Percentiles rank a stretch among this genome's conserved stretches.
Evolutionary conservation across 2,797 vertebrate genomes (phyloP).

Genomic region (Lacerta viridis): DNA sequence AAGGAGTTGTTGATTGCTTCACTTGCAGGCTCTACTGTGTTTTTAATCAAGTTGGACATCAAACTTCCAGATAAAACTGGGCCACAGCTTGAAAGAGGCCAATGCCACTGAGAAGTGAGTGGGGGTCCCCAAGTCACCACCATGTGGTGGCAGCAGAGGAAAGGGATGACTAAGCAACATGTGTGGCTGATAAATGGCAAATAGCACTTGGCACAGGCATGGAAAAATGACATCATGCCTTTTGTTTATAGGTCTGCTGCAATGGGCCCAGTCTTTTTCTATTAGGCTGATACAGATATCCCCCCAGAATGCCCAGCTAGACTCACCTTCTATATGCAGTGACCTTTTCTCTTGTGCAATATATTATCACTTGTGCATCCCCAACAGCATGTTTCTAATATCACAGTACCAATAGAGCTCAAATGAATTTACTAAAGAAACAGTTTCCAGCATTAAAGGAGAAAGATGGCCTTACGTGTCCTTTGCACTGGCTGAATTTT

Average conservation of each 20-base stretch:
- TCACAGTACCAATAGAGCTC: neutral
- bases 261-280: neutral
- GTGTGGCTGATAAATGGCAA: neutral
- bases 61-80: neutral
- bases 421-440: neutral
- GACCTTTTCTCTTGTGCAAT: neutral
- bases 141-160: neutral
- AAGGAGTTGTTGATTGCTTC: neutral
- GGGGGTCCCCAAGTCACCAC: neutral
- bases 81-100: neutral
- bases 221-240: neutral
- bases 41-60: neutral
- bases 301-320: neutral
- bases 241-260: neutral
- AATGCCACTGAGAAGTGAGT: neutral
- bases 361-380: neutral
- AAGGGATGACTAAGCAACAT: neutral
- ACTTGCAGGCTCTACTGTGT: neutral
- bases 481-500: conserved; percentile 47
- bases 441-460: neutral
- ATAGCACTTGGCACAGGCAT: neutral
- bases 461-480: conserved; percentile 42
- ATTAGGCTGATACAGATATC: neutral
- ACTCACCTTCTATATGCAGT: neutral
- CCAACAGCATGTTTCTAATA: neutral